Percentiles rank a stretch among this genome's conserved stretches.
Conservation (phyloP, 2,113 vertebrate genomes). For the Crypturellus undulatus region DNA sequence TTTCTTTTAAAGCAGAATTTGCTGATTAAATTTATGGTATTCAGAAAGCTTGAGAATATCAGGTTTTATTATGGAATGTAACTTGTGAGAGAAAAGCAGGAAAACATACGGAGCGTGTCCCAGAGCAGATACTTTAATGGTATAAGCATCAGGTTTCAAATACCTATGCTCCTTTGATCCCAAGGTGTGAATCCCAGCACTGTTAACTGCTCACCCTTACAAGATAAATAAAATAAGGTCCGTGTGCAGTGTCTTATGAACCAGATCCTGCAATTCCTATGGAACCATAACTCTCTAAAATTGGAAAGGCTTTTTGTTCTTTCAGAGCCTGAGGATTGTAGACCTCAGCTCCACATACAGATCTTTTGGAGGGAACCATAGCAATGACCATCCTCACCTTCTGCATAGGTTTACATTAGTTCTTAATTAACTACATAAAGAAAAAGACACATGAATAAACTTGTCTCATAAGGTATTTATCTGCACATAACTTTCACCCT, state of each 20-base stretch:
- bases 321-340: background rate
- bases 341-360: background rate
- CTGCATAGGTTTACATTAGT: background rate
- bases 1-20: background rate
- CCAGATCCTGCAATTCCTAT: background rate
- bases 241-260: background rate
- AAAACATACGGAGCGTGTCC: conserved; percentile 8
- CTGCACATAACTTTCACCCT: background rate
- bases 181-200: conserved; percentile 33
- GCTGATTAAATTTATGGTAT: background rate
- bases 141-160: conserved; percentile 34
- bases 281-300: background rate
- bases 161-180: conserved; percentile 37
- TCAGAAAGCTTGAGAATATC: background rate
- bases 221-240: background rate
- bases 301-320: background rate
- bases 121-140: background rate
- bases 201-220: background rate
- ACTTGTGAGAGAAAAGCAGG: background rate
- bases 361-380: background rate
- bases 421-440: background rate
- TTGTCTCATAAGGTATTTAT: background rate
- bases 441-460: background rate
- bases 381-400: background rate
- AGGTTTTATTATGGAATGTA: background rate